Evolutionary conservation across 1,140 invertebrate genomes (phyloP).

Genomic region (Papilio aristodemus): DNA sequence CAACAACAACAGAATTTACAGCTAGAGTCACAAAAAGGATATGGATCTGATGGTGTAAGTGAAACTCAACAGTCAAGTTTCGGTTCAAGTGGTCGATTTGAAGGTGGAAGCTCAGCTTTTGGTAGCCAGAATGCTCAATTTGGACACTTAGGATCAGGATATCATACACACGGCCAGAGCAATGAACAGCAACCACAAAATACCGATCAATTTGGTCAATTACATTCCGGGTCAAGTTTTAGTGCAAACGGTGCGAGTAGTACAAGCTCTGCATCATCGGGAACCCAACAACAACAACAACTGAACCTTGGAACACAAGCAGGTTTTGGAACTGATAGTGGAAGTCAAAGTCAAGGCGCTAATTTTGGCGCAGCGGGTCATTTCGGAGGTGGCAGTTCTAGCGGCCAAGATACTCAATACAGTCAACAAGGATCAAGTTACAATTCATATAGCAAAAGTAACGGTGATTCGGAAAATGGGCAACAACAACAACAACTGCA

Average conservation of each 20-base stretch:
- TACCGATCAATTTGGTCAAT: constrained; percentile 2
- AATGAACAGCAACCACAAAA: constrained; percentile 18
- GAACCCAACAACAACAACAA: constrained; percentile 20
- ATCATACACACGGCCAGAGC: neutral
- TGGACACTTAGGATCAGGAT: constrained; percentile 18
- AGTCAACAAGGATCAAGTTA: neutral
- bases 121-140: constrained; percentile 20
- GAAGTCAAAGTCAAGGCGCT: neutral
- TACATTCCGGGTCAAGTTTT: neutral
- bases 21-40: constrained; percentile 28
- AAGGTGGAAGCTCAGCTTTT: constrained; percentile 20
- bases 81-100: constrained; percentile 6
- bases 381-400: constrained; percentile 27
- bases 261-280: constrained; percentile 21
- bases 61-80: constrained; percentile 23
- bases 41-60: constrained; percentile 27
- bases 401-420: constrained; percentile 30
- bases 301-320: constrained; percentile 10
- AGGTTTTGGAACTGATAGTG: constrained; percentile 19
- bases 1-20: constrained; percentile 37
- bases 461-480: neutral
- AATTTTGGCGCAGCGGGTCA: neutral
- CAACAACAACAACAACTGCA: constrained; percentile 20
- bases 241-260: constrained; percentile 2
- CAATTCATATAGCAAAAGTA: neutral